These are phyloP conservation scores for Oscheius sp. DNA, from an alignment of 2,888 invertebrate species.

Conservation along the genomic window DNA sequence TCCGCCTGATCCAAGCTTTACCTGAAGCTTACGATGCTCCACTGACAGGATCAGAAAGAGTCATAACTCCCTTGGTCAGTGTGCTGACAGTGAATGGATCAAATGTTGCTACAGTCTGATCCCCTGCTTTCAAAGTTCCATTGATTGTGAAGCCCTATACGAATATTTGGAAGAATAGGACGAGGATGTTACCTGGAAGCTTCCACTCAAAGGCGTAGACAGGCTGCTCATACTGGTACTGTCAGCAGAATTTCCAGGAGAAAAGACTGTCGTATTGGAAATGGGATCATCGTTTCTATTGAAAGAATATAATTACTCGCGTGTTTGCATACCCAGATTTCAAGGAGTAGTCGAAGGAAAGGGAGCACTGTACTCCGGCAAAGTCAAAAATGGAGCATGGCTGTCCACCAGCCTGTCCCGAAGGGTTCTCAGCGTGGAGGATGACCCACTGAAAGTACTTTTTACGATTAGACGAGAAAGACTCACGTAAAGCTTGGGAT, in stretches of 20 bases:
- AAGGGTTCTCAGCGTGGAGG: conserved; percentile 40
- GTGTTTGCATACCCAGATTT: too few relatives aligned
- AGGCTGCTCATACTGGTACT: neutral
- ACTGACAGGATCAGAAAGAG: conserved; percentile 5
- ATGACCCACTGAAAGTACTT: conserved; percentile 11
- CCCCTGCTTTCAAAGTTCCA: neutral
- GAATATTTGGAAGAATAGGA: neutral
- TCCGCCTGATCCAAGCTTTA: neutral
- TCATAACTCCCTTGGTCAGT: conserved; percentile 5
- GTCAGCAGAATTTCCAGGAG: conserved; percentile 9
- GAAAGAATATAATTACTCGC: too few relatives aligned
- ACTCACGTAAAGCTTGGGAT: too few relatives aligned
- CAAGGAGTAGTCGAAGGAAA: conserved; percentile 1
- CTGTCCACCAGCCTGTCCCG: conserved; percentile 37
- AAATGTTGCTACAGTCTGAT: neutral
- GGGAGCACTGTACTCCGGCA: conserved; percentile 28
- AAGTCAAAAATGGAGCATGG: conserved; percentile 41
- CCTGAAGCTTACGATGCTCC: conserved; percentile 6
- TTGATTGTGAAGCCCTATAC: conserved; percentile 9
- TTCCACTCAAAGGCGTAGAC: too few relatives aligned
- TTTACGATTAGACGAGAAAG: too few relatives aligned
- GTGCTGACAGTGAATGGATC: neutral
- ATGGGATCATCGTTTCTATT: too few relatives aligned
- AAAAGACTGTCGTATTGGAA: neutral
- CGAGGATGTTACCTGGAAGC: neutral